These are phyloP conservation scores for Micronisus gabar DNA, from an alignment of 2,113 vertebrate species.

Conservation along the genomic window DNA sequence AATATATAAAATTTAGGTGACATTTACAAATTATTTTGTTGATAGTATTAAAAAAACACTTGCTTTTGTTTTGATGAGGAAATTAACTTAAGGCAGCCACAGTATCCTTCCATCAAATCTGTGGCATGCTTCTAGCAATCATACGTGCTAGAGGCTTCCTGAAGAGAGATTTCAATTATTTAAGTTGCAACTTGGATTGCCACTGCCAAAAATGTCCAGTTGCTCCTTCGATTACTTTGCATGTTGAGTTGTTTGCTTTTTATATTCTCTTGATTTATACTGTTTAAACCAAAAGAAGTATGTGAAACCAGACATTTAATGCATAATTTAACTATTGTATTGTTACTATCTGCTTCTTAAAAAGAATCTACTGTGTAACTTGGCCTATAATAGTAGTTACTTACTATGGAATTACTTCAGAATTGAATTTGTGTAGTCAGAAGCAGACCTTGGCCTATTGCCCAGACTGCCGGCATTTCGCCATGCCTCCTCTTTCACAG, in stretches of 20 bases:
- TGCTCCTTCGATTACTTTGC: background rate
- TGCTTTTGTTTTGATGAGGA: background rate
- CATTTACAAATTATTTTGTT: background rate
- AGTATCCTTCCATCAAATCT: background rate
- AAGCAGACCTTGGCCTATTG: slow-evolving; percentile 22
- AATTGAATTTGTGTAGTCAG: slow-evolving; percentile 33
- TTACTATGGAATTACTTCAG: slow-evolving; percentile 27
- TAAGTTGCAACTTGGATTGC: background rate
- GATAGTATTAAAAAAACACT: background rate
- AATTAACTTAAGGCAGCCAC: background rate
- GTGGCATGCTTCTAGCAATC: background rate
- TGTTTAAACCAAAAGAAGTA: slow-evolving; percentile 8
- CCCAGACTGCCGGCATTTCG: background rate
- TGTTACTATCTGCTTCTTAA: slow-evolving; percentile 55
- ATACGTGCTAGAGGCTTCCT: background rate
- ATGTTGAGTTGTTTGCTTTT: background rate
- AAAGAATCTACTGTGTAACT: slow-evolving; percentile 46
- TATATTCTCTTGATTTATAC: background rate
- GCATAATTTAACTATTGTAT: slow-evolving; percentile 16
- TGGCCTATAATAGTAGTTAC: slow-evolving; percentile 29
- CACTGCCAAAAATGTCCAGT: background rate
- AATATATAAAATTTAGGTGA: background rate
- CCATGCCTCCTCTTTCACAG: background rate
- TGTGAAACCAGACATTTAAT: slow-evolving; percentile 25
- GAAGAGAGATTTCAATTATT: background rate